These are phyloP conservation scores for Syritta pipiens DNA, from an alignment of 2,888 invertebrate genomes.

Conservation along the genomic window DNA sequence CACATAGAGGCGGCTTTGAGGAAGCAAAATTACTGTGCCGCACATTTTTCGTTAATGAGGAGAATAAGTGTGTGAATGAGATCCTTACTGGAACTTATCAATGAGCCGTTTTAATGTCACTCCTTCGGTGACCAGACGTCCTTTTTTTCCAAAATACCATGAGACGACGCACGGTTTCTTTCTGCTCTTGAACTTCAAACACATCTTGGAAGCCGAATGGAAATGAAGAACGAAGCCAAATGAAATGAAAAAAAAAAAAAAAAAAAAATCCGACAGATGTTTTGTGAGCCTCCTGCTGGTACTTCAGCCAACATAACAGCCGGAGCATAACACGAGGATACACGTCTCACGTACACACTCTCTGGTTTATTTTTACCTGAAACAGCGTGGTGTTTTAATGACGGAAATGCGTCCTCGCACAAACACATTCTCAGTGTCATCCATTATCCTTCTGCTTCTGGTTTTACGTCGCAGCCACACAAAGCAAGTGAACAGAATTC, in stretches of 20 bases:
- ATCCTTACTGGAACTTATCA: no score
- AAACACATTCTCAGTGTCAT: slow-evolving; percentile 41
- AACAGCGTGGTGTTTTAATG: slow-evolving; percentile 22
- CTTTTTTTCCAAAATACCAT: no score
- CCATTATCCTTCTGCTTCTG: slow-evolving; percentile 2
- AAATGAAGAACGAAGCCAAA: slow-evolving; percentile 64
- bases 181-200: no score
- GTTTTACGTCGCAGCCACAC: background rate
- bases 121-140: no score
- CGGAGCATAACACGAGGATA: slow-evolving; percentile 68
- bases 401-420: slow-evolving; percentile 52
- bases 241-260: slow-evolving; percentile 14
- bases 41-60: no score
- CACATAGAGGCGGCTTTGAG: background rate
- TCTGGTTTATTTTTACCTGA: slow-evolving; percentile 31
- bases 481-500: slow-evolving; percentile 62
- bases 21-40: background rate
- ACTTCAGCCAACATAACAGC: slow-evolving; percentile 39
- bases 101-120: no score
- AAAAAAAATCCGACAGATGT: slow-evolving; percentile 56
- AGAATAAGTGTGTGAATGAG: no score
- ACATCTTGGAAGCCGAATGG: no score
- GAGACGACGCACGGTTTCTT: no score
- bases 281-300: slow-evolving; percentile 61
- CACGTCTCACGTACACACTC: slow-evolving; percentile 37